Evolutionary conservation across 1,140 invertebrate species (phyloP).

Genomic region (Sycophila sp.): DNA sequence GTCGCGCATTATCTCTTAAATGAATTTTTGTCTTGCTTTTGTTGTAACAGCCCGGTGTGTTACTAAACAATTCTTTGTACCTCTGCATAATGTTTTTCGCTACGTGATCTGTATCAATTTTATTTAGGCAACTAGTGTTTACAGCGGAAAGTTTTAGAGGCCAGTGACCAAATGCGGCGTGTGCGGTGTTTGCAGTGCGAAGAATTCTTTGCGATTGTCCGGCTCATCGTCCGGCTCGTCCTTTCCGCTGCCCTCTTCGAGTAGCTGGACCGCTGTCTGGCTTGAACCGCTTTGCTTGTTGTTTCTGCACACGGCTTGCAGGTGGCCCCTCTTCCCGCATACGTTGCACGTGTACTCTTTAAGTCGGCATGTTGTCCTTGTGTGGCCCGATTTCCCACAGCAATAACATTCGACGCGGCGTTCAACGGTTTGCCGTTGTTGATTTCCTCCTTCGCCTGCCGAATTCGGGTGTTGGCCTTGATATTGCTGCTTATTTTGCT

Average conservation of each 20-base stretch:
- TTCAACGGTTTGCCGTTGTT: not conserved
- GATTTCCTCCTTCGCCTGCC: constrained; percentile 12
- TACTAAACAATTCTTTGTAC: constrained; percentile 25
- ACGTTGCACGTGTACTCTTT: constrained; percentile 19
- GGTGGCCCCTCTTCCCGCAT: constrained; percentile 29
- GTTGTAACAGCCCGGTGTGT: constrained; percentile 44
- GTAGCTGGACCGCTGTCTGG: not conserved
- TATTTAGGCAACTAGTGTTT: too few relatives aligned
- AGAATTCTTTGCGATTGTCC: not conserved
- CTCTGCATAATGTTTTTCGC: constrained; percentile 4
- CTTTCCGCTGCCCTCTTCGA: not conserved
- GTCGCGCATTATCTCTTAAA: constrained; percentile 26
- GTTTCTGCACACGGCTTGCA: constrained; percentile 18
- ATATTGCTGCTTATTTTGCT: not conserved
- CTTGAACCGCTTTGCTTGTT: not conserved
- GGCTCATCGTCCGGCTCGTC: not conserved
- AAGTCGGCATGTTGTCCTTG: constrained; percentile 13
- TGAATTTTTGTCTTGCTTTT: constrained; percentile 42
- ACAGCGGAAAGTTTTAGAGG: too few relatives aligned
- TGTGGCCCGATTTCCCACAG: constrained; percentile 11
- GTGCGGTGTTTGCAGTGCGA: too few relatives aligned
- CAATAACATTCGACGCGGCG: constrained; percentile 3
- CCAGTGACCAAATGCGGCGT: too few relatives aligned
- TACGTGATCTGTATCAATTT: not conserved
- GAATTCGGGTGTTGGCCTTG: not conserved